Base-by-base conservation (phyloP, 2,113 vertebrate species). In the Gallinago media region DNA sequence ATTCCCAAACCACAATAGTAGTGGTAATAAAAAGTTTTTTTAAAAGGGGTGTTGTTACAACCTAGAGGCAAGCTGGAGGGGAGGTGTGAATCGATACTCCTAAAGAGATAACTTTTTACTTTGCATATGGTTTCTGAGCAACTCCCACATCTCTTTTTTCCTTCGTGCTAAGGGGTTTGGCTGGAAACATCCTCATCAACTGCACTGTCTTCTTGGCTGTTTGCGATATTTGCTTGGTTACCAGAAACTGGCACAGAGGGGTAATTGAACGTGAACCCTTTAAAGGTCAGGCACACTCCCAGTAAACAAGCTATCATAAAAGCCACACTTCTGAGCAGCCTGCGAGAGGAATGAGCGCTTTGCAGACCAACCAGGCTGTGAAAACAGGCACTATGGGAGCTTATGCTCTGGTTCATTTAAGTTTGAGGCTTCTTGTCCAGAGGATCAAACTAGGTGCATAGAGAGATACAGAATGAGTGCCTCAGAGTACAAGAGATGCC, bases 191-290 rank as follows among this genome's bases (percentile, higher is more conserved):
- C 54, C 79, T 56, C 79, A 65, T 68, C 62, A 85, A 75, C 83
- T 90, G 66, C 52, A 55, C 70, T 63, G 38, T 66, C 78, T 88
- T 52, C 71, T 91, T 61, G 50, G 49, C 83, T 52, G 44, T 49
- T 88, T 50, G 54, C 76, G n/a, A 44, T 70, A 76, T 21, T 88
- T 92, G 66, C 93, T 86, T 85, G 67, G 66, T 81, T 82, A 89
- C 65, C 82, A 92, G 65, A 74, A 87, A 88, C 73, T 38, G 72
- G 63, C 85, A 76, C 68, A 91, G 89, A 78, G 34, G 40, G 9
- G 49, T 66, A 86, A 96, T 8, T 77, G 91, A 91, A 95, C 0
- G 0, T 76, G 83, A 77, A 73, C 22, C 17, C n/a, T 83, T 76
- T 65, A 80, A 92, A 92, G 79, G 44, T 55, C 75, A 86, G 79